A percentile compares a stretch with the other conserved stretches of the same genome.
Evolutionary conservation across 2,113 vertebrate species (phyloP).

Genomic region (Mobula birostris): DNA sequence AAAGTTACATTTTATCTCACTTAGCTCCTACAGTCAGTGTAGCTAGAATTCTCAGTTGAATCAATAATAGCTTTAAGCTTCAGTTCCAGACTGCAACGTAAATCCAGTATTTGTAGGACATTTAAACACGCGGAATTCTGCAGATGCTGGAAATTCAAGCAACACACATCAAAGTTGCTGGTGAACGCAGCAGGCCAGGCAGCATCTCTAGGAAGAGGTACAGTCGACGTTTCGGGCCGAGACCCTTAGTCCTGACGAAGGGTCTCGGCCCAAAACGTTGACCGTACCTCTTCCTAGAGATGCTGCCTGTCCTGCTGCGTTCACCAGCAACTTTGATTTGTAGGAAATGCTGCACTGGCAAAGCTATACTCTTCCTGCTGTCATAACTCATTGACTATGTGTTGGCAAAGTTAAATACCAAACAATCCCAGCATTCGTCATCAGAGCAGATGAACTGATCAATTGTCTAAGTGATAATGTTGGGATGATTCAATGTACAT

Average conservation of each 20-base stretch:
- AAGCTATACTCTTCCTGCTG: not conserved
- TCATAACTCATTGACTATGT: not conserved
- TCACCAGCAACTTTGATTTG: not conserved
- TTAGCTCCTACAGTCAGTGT: not conserved
- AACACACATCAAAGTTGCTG: no score
- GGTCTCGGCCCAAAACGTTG: no score
- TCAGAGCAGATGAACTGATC: not conserved
- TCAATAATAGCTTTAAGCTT: not conserved
- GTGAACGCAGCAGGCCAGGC: no score
- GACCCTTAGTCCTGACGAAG: no score
- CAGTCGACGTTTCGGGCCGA: no score
- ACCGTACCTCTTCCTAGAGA: no score
- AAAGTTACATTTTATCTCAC: not conserved
- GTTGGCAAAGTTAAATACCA: not conserved
- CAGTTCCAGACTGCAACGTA: not conserved
- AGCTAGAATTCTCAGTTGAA: not conserved
- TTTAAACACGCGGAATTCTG: no score
- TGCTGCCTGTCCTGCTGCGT: no score
- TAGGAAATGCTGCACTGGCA: not conserved
- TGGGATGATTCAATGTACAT: not conserved
- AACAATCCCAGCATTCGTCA: not conserved
- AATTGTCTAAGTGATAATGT: not conserved
- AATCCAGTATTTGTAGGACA: not conserved
- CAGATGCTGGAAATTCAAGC: no score
- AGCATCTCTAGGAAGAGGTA: no score